Percentiles rank a stretch among this genome's conserved stretches.
Conservation (phyloP, 1,140 invertebrate species). For the Gonioctena quinquepunctata region DNA sequence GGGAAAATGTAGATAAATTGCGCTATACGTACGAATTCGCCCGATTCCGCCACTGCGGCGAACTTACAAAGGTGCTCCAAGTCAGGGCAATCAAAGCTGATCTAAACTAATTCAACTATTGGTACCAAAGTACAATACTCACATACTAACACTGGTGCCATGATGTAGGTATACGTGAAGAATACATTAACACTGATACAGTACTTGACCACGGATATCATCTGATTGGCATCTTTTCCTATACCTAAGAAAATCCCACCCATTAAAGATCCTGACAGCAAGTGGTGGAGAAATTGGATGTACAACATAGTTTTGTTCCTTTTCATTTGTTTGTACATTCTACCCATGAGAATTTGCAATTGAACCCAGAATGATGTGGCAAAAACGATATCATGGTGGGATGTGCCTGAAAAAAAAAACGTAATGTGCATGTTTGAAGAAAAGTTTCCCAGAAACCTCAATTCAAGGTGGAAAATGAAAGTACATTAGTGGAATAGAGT, state of each 20-base stretch:
- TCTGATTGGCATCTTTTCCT: constrained; percentile 59
- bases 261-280: constrained; percentile 59
- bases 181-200: constrained; percentile 62
- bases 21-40: too few species aligned
- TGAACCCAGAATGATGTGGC: constrained; percentile 61
- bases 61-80: too few species aligned
- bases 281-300: constrained; percentile 63
- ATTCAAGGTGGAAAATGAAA: too few species aligned
- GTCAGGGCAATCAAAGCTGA: too few species aligned
- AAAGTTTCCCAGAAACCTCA: too few species aligned
- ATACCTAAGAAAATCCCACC: constrained; percentile 62
- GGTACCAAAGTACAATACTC: constrained; percentile 46
- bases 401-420: constrained; percentile 31
- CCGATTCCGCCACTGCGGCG: too few species aligned
- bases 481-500: too few species aligned
- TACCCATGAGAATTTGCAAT: constrained; percentile 58
- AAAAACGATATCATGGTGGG: constrained; percentile 53
- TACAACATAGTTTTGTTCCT: constrained; percentile 61
- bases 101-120: neutral
- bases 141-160: constrained; percentile 65
- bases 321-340: constrained; percentile 61
- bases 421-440: too few species aligned
- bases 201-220: constrained; percentile 65
- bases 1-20: too few species aligned
- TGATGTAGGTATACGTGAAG: constrained; percentile 67